Evolutionary conservation across 2,888 invertebrate species (phyloP).

Genomic region (Papilio gigon): DNA sequence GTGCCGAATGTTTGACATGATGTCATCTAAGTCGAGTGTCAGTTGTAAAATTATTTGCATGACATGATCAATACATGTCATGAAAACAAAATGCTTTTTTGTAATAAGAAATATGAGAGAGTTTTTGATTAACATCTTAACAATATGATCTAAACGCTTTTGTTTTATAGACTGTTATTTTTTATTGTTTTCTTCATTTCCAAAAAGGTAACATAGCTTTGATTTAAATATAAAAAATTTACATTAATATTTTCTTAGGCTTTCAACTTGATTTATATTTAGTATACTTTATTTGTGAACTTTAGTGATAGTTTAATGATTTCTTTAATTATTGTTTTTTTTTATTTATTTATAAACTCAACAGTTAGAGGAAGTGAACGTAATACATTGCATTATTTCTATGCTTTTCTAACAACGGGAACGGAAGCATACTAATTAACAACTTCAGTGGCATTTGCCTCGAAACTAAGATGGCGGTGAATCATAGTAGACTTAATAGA

Average conservation of each 20-base stretch:
- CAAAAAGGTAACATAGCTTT: not conserved
- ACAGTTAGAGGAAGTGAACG: too few relatives aligned
- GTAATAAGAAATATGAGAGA: not conserved
- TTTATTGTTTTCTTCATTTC: not conserved
- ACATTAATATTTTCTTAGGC: too few relatives aligned
- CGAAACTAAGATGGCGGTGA: not conserved
- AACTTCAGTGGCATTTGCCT: not conserved
- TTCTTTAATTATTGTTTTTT: too few relatives aligned
- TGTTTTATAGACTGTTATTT: not conserved
- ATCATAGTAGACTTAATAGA: not conserved
- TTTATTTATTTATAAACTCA: too few relatives aligned
- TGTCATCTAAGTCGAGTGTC: not conserved
- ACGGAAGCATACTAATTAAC: not conserved
- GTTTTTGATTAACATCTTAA: not conserved
- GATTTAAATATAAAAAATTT: not conserved
- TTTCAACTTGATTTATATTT: too few relatives aligned
- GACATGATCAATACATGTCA: not conserved
- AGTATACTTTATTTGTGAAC: too few relatives aligned
- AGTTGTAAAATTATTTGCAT: not conserved
- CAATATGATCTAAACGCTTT: slow-evolving; percentile 5
- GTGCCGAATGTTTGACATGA: not conserved
- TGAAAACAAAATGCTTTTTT: not conserved
- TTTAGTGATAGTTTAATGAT: too few relatives aligned
- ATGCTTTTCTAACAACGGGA: not conserved
- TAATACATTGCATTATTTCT: not conserved